Conservation (phyloP, 2,888 invertebrate species). For the Tiliacea citrago region DNA sequence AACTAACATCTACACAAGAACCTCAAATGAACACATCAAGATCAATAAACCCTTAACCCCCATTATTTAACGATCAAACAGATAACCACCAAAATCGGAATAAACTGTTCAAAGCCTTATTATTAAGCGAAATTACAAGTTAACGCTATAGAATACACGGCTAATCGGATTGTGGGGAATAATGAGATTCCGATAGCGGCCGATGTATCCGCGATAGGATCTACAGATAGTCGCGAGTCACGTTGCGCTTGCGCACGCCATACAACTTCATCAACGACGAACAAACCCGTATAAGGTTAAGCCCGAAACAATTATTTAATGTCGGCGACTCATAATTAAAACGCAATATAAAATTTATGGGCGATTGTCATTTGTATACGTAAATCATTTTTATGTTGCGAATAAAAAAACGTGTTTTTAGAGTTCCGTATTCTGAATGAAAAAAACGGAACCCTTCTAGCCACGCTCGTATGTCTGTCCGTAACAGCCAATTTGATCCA, state of each 20-base stretch:
- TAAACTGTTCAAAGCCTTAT: constrained; percentile 63
- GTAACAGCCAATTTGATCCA: too few species aligned
- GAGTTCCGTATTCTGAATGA: too few species aligned
- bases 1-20: neutral
- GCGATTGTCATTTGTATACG: constrained; percentile 48
- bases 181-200: constrained; percentile 77
- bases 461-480: too few species aligned
- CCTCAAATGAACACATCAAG: constrained; percentile 37
- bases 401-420: constrained; percentile 33
- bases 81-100: constrained; percentile 58
- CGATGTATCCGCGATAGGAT: constrained; percentile 78
- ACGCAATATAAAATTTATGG: constrained; percentile 53
- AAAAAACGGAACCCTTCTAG: too few species aligned
- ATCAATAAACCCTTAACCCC: constrained; percentile 25
- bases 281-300: constrained; percentile 62
- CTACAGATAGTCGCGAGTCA: constrained; percentile 73
- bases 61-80: constrained; percentile 39
- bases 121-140: constrained; percentile 67
- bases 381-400: constrained; percentile 29
- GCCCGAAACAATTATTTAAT: constrained; percentile 66
- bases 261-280: constrained; percentile 75
- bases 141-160: constrained; percentile 71
- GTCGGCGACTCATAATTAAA: constrained; percentile 62
- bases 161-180: constrained; percentile 80
- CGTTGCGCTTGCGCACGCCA: constrained; percentile 70